These are phyloP conservation scores for Sinopyrophorus schimmeli DNA, from an alignment of 2,888 invertebrate species.

Conservation along the genomic window DNA sequence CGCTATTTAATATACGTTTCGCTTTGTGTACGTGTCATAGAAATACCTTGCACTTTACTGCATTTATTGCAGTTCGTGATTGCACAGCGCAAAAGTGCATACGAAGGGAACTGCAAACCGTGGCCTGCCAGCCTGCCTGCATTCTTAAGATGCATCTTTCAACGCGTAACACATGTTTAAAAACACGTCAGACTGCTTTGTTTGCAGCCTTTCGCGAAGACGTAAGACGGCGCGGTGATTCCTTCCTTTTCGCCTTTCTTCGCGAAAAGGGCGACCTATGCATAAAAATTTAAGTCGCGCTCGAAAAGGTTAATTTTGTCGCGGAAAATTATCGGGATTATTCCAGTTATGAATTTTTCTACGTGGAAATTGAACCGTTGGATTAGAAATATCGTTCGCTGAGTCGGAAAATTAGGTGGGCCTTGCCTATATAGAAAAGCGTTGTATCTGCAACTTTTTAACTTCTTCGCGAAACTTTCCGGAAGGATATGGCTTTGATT, in stretches of 20 bases:
- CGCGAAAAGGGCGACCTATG: too few species aligned
- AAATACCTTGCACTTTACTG: slow-evolving; percentile 8
- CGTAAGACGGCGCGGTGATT: too few species aligned
- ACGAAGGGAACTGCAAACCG: slow-evolving; percentile 4
- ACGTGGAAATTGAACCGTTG: neutral
- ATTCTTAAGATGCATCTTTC: slow-evolving; percentile 17
- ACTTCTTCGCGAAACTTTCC: too few species aligned
- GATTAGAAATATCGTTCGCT: slow-evolving; percentile 3
- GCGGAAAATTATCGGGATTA: slow-evolving; percentile 2
- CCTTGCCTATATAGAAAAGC: neutral
- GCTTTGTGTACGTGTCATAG: slow-evolving; percentile 9
- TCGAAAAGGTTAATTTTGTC: too few species aligned
- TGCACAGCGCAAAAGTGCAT: slow-evolving; percentile 7
- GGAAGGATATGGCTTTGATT: too few species aligned
- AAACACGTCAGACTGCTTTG: slow-evolving; percentile 25
- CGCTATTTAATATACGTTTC: slow-evolving; percentile 12
- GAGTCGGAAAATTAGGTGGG: neutral
- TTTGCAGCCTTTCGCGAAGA: slow-evolving; percentile 21
- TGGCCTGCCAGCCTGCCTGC: slow-evolving; percentile 9
- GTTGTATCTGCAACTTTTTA: too few species aligned
- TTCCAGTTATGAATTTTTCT: too few species aligned
- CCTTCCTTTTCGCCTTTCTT: too few species aligned
- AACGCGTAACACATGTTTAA: slow-evolving; percentile 21
- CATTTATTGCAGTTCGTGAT: slow-evolving; percentile 10
- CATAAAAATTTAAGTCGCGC: too few species aligned